Evolutionary conservation across 2,797 vertebrate genomes (phyloP).

Genomic region (Craterocephalus amniculus): DNA sequence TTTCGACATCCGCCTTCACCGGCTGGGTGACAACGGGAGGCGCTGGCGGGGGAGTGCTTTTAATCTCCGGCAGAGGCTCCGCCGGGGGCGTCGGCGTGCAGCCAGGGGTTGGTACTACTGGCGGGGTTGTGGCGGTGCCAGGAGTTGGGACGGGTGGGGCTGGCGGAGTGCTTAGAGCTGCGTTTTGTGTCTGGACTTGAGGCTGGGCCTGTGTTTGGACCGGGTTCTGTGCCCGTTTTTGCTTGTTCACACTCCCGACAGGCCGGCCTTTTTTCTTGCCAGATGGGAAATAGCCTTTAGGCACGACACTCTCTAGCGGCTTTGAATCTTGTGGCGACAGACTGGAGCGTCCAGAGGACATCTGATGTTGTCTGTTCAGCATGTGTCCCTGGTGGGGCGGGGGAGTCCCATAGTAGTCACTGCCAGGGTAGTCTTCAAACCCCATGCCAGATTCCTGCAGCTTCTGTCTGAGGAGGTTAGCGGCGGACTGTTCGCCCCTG

Average conservation of each 20-base stretch:
- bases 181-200: slow-evolving; percentile 58
- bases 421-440: slow-evolving; percentile 83
- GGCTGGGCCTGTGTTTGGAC: slow-evolving; percentile 65
- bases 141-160: slow-evolving; percentile 60
- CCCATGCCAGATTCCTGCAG: slow-evolving; percentile 83
- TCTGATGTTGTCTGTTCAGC: slow-evolving; percentile 77
- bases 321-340: slow-evolving; percentile 79
- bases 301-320: slow-evolving; percentile 80
- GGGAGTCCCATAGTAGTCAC: slow-evolving; percentile 80
- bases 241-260: slow-evolving; percentile 98
- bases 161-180: slow-evolving; percentile 46
- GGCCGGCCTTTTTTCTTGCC: slow-evolving; percentile 98
- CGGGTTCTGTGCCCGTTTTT: slow-evolving; percentile 89
- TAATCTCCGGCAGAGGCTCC: slow-evolving; percentile 51
- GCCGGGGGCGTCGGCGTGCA: slow-evolving; percentile 41
- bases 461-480: slow-evolving; percentile 83
- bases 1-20: slow-evolving; percentile 78
- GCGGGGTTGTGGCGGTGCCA: slow-evolving; percentile 49
- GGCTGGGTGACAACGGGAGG: slow-evolving; percentile 73
- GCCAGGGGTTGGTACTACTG: slow-evolving; percentile 36
- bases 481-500: slow-evolving; percentile 82
- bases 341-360: slow-evolving; percentile 75
- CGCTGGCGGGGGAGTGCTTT: slow-evolving; percentile 52
- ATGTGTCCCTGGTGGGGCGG: slow-evolving; percentile 80
- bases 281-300: slow-evolving; percentile 98